Evolutionary conservation across 2,113 vertebrate species (phyloP), one percentile per base, ranked within the genome.

Genomic region (Takifugu flavidus): DNA sequence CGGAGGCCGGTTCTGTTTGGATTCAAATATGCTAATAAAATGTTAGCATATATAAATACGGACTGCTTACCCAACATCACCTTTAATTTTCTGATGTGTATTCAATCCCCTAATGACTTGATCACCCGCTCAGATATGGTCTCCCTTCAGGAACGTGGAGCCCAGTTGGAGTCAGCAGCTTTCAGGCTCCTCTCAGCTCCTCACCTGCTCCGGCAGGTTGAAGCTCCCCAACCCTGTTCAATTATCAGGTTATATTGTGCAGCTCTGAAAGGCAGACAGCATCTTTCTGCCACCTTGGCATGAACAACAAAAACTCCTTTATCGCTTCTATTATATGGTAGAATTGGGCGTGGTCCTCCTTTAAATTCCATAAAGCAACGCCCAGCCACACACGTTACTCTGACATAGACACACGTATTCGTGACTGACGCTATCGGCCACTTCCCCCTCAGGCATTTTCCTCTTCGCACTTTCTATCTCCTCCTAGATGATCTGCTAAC

Each of bases 321-420:
- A 53, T 59, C 50, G 12, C 4, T 7, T 12, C 26, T 56, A 50
- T 56, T 14, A 25, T 39, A 10, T 11, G 34, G 34, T 10, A 39
- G 34, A 39, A 39, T 39, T 39, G 67, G 80, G 80, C 20, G 77
- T 59, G 77, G 72, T n/a, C 42, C 14, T 45, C 64, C 49, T 64
- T 31, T 76, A 26, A 62, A 50, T 29, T 54, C 58, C 31, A 52
- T 11, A 56, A 53, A 53, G 20, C 44, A 47, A 74, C 71, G n/a
- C 78, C 78, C 75, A 61, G 13, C 74, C 31, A 67, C 78, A 3
- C 7, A 39, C 2, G 42, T 39, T 54, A 56, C 62, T 57, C 49
- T 62, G 75, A 82, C 77, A 80, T 84, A 86, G 85, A 89, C 85
- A 79, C 87, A 84, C 84, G 83, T 69, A 86, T 82, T 85, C 79